Percentiles rank a stretch among this genome's conserved stretches.
Conservation (phyloP, 2,797 vertebrate species). For the Anas georgica region DNA sequence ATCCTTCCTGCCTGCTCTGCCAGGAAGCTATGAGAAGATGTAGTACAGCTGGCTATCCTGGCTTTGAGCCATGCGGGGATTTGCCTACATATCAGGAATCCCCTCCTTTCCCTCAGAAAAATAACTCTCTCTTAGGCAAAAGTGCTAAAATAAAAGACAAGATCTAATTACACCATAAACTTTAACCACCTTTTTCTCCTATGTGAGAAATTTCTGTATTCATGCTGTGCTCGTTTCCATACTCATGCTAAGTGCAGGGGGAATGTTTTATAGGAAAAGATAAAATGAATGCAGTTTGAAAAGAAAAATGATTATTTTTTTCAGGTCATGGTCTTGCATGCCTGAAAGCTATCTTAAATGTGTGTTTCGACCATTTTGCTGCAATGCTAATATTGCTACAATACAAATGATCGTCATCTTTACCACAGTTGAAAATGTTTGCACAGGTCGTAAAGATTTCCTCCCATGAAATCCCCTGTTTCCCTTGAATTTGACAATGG, state of each 20-base stretch:
- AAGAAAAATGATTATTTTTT: neutral
- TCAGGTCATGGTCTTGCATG: neutral
- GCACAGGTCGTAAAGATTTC: neutral
- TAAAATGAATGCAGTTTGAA: neutral
- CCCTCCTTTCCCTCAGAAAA: neutral
- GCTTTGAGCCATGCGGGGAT: neutral
- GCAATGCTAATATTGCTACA: neutral
- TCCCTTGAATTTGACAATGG: neutral
- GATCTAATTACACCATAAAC: neutral
- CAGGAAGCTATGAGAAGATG: neutral
- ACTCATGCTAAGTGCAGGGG: neutral
- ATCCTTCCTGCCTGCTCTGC: neutral
- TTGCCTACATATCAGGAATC: slow-evolving; percentile 15
- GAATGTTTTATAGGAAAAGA: neutral
- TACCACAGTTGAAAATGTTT: neutral
- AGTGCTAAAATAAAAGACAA: neutral
- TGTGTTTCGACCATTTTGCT: neutral
- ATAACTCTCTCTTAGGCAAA: neutral
- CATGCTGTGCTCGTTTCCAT: neutral
- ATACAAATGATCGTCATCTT: neutral
- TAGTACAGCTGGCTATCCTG: slow-evolving; percentile 2
- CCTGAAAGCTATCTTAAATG: neutral
- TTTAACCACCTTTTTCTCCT: neutral
- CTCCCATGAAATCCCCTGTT: neutral
- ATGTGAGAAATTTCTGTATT: neutral